phyloP scores from a whole-genome alignment of 2,888 invertebrate genomes.

The Ischnus inquisitorius region DNA sequence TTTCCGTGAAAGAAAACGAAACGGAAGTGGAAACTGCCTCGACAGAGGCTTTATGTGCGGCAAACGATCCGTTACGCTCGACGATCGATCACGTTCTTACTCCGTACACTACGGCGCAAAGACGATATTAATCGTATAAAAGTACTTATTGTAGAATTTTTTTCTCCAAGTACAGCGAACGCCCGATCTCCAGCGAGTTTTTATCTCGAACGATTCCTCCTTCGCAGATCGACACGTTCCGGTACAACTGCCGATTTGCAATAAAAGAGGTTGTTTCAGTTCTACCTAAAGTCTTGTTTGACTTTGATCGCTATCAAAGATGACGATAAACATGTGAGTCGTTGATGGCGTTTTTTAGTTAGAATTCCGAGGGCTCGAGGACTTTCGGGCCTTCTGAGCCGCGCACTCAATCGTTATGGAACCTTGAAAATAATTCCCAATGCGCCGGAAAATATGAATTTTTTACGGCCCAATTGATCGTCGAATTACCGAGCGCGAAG shows the following conservation, averaged over 20 bases:
- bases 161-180: neutral
- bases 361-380: neutral
- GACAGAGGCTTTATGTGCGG: conserved; percentile 73
- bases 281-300: neutral
- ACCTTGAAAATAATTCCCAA: neutral
- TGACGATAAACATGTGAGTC: no score
- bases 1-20: conserved; percentile 31
- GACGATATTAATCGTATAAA: conserved; percentile 51
- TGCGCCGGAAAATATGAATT: neutral
- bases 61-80: conserved; percentile 78
- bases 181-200: neutral
- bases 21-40: conserved; percentile 75
- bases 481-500: neutral
- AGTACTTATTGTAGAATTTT: neutral
- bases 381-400: neutral
- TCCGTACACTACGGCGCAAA: conserved; percentile 34
- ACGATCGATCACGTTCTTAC: conserved; percentile 75
- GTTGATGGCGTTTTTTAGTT: neutral
- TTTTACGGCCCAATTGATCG: neutral
- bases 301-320: neutral
- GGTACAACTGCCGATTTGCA: neutral
- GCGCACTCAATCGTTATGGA: neutral
- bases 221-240: neutral
- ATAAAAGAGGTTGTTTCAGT: neutral
- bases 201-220: neutral